Evolutionary conservation across 1,140 invertebrate genomes (phyloP).

Genomic region (Thalassaphorura encarpata): DNA sequence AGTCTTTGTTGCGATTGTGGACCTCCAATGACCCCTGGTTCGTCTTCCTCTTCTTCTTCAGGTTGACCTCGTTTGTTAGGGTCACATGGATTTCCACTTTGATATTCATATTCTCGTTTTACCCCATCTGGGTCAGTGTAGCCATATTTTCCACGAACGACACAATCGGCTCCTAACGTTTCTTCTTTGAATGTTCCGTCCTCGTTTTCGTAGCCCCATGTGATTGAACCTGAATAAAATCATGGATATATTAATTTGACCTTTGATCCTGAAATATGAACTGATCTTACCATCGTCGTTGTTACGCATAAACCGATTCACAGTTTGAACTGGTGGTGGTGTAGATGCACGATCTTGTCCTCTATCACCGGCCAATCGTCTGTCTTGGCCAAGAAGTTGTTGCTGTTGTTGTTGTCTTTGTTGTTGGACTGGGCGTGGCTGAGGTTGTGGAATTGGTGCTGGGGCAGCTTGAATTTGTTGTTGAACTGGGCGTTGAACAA

Average conservation of each 20-base stretch:
- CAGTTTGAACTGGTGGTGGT: slow-evolving; percentile 29
- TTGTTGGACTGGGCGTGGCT: not conserved
- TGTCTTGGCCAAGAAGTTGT: not conserved
- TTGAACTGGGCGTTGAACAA: too few relatives aligned
- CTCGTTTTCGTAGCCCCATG: slow-evolving; percentile 76
- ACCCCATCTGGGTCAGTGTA: slow-evolving; percentile 70
- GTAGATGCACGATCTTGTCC: slow-evolving; percentile 12
- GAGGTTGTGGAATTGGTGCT: not conserved
- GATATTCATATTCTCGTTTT: slow-evolving; percentile 32
- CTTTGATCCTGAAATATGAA: too few relatives aligned
- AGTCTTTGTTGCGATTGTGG: slow-evolving; percentile 14
- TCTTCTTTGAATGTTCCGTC: slow-evolving; percentile 66
- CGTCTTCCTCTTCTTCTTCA: slow-evolving; percentile 29
- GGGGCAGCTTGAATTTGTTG: not conserved
- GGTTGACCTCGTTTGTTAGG: slow-evolving; percentile 28
- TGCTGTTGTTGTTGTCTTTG: slow-evolving; percentile 1
- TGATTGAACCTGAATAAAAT: too few relatives aligned
- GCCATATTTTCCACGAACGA: slow-evolving; percentile 69
- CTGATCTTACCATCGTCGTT: slow-evolving; percentile 67
- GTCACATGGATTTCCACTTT: slow-evolving; percentile 31
- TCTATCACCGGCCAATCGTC: slow-evolving; percentile 12
- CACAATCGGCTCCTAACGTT: slow-evolving; percentile 57
- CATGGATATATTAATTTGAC: too few relatives aligned
- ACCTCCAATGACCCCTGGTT: slow-evolving; percentile 6
- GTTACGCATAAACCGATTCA: slow-evolving; percentile 54